These are phyloP conservation scores for Brachyistius frenatus DNA, from an alignment of 2,113 vertebrate species.

Conservation along the genomic window DNA sequence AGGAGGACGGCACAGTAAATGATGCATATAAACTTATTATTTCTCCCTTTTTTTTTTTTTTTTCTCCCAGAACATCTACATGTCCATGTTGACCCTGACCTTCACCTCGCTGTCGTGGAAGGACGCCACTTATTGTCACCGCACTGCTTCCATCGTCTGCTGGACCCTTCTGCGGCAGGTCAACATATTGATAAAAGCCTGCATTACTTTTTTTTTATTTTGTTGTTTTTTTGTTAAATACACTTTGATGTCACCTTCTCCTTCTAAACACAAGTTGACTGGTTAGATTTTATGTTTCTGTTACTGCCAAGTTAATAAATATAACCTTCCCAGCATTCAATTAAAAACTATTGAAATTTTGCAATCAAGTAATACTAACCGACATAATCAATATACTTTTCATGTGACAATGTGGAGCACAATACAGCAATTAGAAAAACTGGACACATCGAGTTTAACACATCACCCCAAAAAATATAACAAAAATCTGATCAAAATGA, in stretches of 20 bases:
- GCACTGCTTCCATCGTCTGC: conserved; percentile 92
- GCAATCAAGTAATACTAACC: too few species aligned
- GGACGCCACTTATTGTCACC: conserved; percentile 93
- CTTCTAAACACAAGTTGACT: too few species aligned
- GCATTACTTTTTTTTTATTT: background rate
- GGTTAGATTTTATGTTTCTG: too few species aligned
- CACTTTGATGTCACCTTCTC: background rate
- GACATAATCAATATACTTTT: too few species aligned
- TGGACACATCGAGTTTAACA: too few species aligned
- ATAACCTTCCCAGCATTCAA: too few species aligned
- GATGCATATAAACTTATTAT: background rate
- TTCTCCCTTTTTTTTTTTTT: background rate
- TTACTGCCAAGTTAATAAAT: too few species aligned
- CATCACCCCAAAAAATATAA: too few species aligned
- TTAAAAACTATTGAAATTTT: too few species aligned
- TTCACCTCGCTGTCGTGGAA: conserved; percentile 95
- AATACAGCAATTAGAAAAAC: too few species aligned
- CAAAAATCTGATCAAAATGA: too few species aligned
- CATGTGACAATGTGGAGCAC: too few species aligned
- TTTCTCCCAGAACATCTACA: conserved; percentile 88
- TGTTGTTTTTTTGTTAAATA: background rate
- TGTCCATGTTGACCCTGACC: conserved; percentile 89
- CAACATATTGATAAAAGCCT: background rate
- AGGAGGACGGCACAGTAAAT: background rate
- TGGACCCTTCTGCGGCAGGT: conserved; percentile 96